Conservation (phyloP, 1,140 invertebrate species). For the Pectinophora gossypiella region DNA sequence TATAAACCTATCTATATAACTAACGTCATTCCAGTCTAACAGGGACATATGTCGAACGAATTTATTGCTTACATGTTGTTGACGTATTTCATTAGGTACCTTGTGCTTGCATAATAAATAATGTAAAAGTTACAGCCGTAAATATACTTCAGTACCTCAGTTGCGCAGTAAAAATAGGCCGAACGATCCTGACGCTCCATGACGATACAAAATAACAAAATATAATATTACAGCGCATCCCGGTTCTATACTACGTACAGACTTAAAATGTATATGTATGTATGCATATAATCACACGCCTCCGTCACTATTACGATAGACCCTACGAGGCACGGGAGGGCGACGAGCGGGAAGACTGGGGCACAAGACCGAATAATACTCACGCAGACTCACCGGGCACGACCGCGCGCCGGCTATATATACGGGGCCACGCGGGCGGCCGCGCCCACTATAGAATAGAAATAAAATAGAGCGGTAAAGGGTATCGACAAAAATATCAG, state of each 20-base stretch:
- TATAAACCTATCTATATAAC: background rate
- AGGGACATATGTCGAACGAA: background rate
- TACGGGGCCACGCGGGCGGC: background rate
- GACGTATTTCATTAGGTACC: background rate
- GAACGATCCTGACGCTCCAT: conserved; percentile 11
- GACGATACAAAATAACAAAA: background rate
- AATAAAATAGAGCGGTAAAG: no score
- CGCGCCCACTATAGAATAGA: background rate
- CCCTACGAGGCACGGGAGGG: background rate
- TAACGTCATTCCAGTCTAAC: background rate
- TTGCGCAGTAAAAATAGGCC: conserved; percentile 12
- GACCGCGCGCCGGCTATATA: background rate
- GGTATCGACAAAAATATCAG: no score
- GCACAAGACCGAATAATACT: background rate
- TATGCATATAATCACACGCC: conserved; percentile 3
- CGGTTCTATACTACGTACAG: conserved; percentile 13
- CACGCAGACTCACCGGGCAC: background rate
- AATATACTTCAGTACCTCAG: background rate
- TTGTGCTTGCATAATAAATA: background rate
- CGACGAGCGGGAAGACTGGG: background rate
- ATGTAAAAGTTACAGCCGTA: background rate
- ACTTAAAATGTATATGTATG: conserved; percentile 7
- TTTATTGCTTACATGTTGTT: background rate
- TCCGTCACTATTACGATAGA: background rate
- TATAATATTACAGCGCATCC: background rate